Evolutionary conservation across 2,888 invertebrate genomes (phyloP).

Genomic region (Acanthosepion esculentum): DNA sequence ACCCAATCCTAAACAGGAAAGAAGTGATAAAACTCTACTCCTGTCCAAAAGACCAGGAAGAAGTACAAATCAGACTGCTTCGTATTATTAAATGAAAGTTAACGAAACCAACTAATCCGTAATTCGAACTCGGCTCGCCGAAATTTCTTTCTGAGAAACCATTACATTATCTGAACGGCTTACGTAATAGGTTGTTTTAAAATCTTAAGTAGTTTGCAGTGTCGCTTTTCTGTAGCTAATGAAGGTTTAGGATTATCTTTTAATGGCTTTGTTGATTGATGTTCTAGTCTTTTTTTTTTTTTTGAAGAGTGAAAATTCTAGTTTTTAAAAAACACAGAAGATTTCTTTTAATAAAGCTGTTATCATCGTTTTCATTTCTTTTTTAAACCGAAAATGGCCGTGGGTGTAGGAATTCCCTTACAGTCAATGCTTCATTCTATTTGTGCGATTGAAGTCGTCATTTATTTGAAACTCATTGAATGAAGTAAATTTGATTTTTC

Average conservation of each 20-base stretch:
- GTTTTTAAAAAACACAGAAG: background rate
- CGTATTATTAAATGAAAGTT: no score
- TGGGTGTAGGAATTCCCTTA: background rate
- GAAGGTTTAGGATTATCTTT: background rate
- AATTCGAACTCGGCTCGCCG: no score
- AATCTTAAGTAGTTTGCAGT: background rate
- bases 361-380: background rate
- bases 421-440: background rate
- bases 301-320: background rate
- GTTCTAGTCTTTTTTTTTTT: background rate
- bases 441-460: background rate
- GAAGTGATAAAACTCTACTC: no score
- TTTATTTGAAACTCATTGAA: conserved; percentile 33
- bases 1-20: no score
- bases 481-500: background rate
- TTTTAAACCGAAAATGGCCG: background rate
- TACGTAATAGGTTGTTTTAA: background rate
- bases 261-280: background rate
- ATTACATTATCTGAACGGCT: no score
- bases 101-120: no score
- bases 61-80: no score
- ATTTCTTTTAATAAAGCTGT: background rate
- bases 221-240: background rate
- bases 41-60: no score
- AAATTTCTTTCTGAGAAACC: no score